Conservation (phyloP, 1,140 invertebrate genomes). For the Conus ventricosus region DNA sequence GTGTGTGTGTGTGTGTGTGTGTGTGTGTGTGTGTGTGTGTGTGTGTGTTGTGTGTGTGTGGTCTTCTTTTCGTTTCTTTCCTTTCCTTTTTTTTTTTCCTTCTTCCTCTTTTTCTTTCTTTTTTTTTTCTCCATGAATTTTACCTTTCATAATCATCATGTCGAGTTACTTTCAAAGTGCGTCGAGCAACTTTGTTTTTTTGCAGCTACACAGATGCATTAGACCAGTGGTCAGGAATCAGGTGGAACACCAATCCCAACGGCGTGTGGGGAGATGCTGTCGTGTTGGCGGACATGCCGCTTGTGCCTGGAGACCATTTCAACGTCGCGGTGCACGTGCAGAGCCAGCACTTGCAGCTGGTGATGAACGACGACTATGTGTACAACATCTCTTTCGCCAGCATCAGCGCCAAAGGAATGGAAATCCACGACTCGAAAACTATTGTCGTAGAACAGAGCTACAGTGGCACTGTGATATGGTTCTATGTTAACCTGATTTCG, state of each 20-base stretch:
- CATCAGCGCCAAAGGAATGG: background rate
- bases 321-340: background rate
- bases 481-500: background rate
- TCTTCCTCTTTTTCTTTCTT: too few species aligned
- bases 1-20: background rate
- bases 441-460: background rate
- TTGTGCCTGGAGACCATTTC: background rate
- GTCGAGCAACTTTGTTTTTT: too few species aligned
- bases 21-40: too few species aligned
- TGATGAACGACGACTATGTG: background rate
- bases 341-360: background rate
- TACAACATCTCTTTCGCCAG: background rate
- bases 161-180: too few species aligned
- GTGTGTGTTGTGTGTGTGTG: too few species aligned
- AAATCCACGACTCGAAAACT: background rate
- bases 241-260: background rate
- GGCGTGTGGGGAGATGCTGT: background rate
- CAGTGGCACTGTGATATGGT: background rate
- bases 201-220: too few species aligned
- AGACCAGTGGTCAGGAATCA: background rate
- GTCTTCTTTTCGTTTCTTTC: too few species aligned
- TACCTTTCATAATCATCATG: too few species aligned
- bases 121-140: too few species aligned
- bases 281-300: background rate
- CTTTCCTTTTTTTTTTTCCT: too few species aligned